Evolutionary conservation across 2,797 vertebrate genomes (phyloP).

Genomic region (Remorina albescens): DNA sequence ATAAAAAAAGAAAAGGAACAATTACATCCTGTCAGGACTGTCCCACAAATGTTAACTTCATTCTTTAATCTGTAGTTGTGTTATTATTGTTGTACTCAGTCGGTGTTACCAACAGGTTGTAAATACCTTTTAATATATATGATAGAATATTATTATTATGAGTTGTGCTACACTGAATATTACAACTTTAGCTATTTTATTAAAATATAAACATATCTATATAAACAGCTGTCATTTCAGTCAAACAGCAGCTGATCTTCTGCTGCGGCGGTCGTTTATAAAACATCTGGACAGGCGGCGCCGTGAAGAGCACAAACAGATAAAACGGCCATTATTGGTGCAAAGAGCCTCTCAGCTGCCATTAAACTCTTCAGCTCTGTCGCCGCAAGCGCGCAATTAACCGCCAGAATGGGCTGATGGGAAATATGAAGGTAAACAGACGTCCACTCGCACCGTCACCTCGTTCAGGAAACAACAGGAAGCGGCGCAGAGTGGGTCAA

Average conservation of each 20-base stretch:
- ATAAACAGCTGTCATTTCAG: too few species aligned
- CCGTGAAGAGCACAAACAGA: slow-evolving; percentile 17
- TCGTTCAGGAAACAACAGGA: slow-evolving; percentile 73
- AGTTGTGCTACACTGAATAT: too few species aligned
- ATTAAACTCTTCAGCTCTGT: slow-evolving; percentile 33
- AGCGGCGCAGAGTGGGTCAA: slow-evolving; percentile 56
- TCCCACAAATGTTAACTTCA: too few species aligned
- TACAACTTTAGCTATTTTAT: too few species aligned
- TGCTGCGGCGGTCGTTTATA: background rate
- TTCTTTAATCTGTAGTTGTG: too few species aligned
- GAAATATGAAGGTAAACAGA: slow-evolving; percentile 54
- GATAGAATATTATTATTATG: too few species aligned
- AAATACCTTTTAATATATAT: too few species aligned
- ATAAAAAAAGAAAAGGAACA: too few species aligned
- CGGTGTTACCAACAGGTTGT: too few species aligned
- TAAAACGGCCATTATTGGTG: background rate
- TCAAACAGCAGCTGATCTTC: slow-evolving; percentile 5
- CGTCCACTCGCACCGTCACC: slow-evolving; percentile 58
- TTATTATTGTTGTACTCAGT: too few species aligned
- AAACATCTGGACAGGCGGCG: background rate
- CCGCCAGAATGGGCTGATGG: slow-evolving; percentile 33
- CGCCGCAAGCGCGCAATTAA: background rate
- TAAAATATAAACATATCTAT: too few species aligned
- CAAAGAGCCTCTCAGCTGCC: slow-evolving; percentile 34
- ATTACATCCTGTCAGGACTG: too few species aligned